Conservation (phyloP, 2,113 vertebrate species). For the Arenaria interpres region DNA sequence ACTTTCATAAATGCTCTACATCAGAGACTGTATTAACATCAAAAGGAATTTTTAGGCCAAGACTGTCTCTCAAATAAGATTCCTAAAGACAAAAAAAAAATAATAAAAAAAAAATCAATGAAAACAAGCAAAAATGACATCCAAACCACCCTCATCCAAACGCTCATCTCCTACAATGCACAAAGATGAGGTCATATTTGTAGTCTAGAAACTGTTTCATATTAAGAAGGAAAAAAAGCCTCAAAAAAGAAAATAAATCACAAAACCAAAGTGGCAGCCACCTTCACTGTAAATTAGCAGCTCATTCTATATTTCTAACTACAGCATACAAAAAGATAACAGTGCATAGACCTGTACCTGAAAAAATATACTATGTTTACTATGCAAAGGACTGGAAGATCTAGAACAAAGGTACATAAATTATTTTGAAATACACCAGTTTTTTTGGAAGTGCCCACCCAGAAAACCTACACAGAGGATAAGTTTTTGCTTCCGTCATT, state of each 20-base stretch:
- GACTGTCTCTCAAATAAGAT: background rate
- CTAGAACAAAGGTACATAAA: background rate
- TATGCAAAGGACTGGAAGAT: background rate
- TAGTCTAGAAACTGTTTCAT: background rate
- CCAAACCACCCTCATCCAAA: background rate
- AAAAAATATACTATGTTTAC: background rate
- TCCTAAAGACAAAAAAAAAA: background rate
- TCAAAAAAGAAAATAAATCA: background rate
- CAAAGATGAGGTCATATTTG: background rate
- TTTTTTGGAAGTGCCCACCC: background rate
- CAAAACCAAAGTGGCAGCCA: background rate
- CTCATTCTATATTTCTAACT: background rate
- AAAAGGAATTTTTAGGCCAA: conserved; percentile 12
- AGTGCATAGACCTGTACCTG: background rate
- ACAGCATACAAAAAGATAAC: background rate
- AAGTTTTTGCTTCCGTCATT: background rate
- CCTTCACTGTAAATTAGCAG: background rate
- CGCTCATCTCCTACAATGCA: background rate
- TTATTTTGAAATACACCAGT: background rate
- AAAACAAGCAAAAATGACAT: background rate
- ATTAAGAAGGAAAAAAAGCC: background rate
- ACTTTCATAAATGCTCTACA: background rate
- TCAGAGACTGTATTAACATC: background rate
- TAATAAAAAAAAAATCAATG: background rate
- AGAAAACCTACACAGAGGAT: background rate